Percentiles rank a stretch among this genome's conserved stretches.
Conservation (phyloP, 2,888 invertebrate species). For the Watsonalla cultraria region DNA sequence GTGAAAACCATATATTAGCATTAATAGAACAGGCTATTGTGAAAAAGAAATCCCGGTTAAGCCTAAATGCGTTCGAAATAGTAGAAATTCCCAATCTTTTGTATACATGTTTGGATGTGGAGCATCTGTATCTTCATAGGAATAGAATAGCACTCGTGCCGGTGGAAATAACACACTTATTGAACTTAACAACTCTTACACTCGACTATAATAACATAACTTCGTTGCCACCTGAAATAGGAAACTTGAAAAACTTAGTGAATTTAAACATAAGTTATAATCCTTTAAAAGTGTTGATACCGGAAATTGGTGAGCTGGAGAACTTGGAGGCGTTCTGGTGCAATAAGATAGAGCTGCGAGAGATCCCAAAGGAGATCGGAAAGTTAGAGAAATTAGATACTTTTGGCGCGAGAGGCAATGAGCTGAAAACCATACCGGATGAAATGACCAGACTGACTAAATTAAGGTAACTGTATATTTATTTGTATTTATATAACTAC, state of each 20-base stretch:
- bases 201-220: slow-evolving; percentile 82
- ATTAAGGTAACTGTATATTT: slow-evolving; percentile 70
- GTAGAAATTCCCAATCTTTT: slow-evolving; percentile 78
- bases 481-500: neutral
- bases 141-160: slow-evolving; percentile 78
- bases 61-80: slow-evolving; percentile 82
- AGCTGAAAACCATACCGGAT: slow-evolving; percentile 75
- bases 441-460: slow-evolving; percentile 76
- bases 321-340: slow-evolving; percentile 83
- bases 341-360: slow-evolving; percentile 76
- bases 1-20: slow-evolving; percentile 82
- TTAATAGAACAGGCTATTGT: slow-evolving; percentile 81
- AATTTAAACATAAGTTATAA: slow-evolving; percentile 84
- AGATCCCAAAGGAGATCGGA: slow-evolving; percentile 80
- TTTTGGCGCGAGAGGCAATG: slow-evolving; percentile 83
- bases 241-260: slow-evolving; percentile 77
- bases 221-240: slow-evolving; percentile 79
- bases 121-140: slow-evolving; percentile 81
- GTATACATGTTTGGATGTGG: slow-evolving; percentile 75
- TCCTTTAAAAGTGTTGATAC: slow-evolving; percentile 76
- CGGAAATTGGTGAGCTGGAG: slow-evolving; percentile 79
- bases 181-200: slow-evolving; percentile 80
- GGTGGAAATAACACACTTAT: slow-evolving; percentile 69
- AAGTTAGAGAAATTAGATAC: slow-evolving; percentile 80
- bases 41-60: slow-evolving; percentile 78